phyloP scores from a whole-genome alignment of 2,888 invertebrate species.

The Ormyrus pomaceus region DNA sequence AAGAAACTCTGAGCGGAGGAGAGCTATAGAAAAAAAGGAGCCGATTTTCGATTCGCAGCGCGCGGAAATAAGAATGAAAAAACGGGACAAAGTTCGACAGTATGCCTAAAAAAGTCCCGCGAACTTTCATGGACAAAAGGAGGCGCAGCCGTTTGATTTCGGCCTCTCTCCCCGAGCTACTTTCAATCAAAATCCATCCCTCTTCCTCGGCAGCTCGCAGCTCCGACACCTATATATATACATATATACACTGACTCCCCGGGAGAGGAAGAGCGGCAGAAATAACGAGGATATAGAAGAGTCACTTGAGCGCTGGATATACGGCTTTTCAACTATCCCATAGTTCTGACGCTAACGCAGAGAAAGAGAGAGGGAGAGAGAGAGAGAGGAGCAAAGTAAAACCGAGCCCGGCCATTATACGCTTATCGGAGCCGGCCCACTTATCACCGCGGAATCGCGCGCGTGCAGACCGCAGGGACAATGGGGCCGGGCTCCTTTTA shows the following conservation, averaged over 20 bases:
- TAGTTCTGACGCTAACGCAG: conserved; percentile 48
- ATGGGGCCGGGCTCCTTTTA: conserved; percentile 52
- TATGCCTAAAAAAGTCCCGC: conserved; percentile 16
- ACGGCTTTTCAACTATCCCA: conserved; percentile 58
- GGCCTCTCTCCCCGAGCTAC: conserved; percentile 29
- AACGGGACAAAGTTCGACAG: background rate
- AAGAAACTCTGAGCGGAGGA: background rate
- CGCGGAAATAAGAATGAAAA: background rate
- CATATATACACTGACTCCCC: background rate
- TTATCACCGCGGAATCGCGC: conserved; percentile 58
- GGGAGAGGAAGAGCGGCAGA: conserved; percentile 15
- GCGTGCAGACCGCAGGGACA: conserved; percentile 50
- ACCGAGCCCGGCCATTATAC: conserved; percentile 51
- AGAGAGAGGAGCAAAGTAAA: conserved; percentile 12
- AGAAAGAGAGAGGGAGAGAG: background rate
- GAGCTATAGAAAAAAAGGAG: background rate
- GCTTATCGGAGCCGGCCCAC: conserved; percentile 55
- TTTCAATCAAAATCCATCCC: conserved; percentile 53
- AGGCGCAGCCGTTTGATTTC: conserved; percentile 43
- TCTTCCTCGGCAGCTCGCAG: background rate
- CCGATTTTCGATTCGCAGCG: conserved; percentile 16
- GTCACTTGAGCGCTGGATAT: conserved; percentile 55
- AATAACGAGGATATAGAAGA: conserved; percentile 52
- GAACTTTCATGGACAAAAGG: conserved; percentile 40
- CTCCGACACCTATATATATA: background rate